phyloP scores from a whole-genome alignment of 37 sponge, comb jelly and placozoan species.

The Bolinopsis microptera region DNA sequence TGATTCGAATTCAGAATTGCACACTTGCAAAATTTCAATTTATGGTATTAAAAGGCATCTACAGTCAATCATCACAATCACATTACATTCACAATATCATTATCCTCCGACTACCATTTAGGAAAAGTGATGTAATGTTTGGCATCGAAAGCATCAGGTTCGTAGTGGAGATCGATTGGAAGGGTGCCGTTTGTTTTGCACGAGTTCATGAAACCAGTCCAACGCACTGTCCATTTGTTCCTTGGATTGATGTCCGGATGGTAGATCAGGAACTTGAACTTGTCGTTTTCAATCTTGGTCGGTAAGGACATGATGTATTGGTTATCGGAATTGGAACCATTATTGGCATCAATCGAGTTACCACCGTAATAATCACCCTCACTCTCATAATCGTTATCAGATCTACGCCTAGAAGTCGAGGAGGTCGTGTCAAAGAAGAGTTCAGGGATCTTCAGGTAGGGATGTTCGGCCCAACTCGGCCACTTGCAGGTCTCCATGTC shows the following conservation, averaged over 20 bases:
- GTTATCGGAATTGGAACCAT: background rate
- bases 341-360: background rate
- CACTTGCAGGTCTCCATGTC: background rate
- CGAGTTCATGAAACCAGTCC: background rate
- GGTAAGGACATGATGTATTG: background rate
- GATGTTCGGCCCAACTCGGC: background rate
- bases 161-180: background rate
- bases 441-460: background rate
- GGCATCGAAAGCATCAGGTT: background rate
- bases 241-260: background rate
- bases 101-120: background rate
- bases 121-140: background rate
- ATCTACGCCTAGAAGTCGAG: background rate
- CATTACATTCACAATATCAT: too few species aligned
- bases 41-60: too few species aligned
- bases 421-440: background rate
- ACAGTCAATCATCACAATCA: too few species aligned
- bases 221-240: background rate
- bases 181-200: background rate
- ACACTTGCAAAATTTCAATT: too few species aligned
- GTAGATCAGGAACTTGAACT: background rate
- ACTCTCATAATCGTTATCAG: background rate
- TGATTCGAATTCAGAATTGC: too few species aligned
- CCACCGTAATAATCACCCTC: background rate
- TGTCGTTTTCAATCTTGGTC: background rate